Evolutionary conservation across 2,888 invertebrate species (phyloP).

Genomic region (Mythimna ferrago): DNA sequence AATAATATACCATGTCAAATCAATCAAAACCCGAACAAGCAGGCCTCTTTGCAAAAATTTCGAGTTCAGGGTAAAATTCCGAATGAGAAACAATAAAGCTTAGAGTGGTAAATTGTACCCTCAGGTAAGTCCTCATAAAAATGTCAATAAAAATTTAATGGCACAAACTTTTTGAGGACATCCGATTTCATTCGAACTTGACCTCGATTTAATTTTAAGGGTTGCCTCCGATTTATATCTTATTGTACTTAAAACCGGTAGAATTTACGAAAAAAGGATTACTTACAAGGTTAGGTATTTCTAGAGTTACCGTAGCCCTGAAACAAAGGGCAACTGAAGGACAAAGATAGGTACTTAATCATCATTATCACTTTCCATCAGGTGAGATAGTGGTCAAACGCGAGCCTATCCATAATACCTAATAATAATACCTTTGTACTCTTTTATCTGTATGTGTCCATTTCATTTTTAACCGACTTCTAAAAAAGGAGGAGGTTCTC

Average conservation of each 20-base stretch:
- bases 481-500: too few relatives aligned
- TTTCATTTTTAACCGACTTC: too few relatives aligned
- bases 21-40: background rate
- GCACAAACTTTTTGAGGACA: slow-evolving; percentile 54
- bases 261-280: background rate
- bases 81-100: slow-evolving; percentile 33
- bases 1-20: background rate
- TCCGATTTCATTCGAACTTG: slow-evolving; percentile 59
- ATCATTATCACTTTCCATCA: too few relatives aligned
- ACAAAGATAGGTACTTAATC: too few relatives aligned
- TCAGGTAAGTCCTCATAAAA: slow-evolving; percentile 43
- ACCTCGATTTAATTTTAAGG: slow-evolving; percentile 59
- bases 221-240: slow-evolving; percentile 24
- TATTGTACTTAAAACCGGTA: background rate
- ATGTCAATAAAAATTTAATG: slow-evolving; percentile 56
- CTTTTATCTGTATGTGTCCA: too few relatives aligned
- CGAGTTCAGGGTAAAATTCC: slow-evolving; percentile 2
- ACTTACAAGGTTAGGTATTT: too few relatives aligned
- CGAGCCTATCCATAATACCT: too few relatives aligned
- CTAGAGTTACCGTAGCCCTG: too few relatives aligned
- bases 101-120: slow-evolving; percentile 40
- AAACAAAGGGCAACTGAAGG: too few relatives aligned
- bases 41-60: background rate
- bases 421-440: too few relatives aligned
- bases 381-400: too few relatives aligned